Evolutionary conservation across 2,113 vertebrate species (phyloP).

Genomic region (Serilophus lunatus): DNA sequence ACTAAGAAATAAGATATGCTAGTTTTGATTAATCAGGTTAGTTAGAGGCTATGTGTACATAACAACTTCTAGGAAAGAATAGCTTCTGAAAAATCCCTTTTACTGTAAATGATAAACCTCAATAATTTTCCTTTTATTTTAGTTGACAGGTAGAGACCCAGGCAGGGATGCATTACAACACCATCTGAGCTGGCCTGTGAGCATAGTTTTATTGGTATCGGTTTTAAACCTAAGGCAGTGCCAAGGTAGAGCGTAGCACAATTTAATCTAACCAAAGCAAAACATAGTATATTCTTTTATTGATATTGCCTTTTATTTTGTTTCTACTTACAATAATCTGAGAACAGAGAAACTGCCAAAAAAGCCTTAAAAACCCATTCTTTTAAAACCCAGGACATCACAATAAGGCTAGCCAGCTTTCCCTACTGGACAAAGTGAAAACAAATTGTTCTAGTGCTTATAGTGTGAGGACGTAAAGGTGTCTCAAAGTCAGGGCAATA

Average conservation of each 20-base stretch:
- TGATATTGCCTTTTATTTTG: conserved; percentile 2
- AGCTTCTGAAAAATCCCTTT: neutral
- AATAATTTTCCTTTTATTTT: neutral
- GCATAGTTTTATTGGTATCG: neutral
- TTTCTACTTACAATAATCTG: conserved; percentile 12
- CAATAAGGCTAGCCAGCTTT: conserved; percentile 52
- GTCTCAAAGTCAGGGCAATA: conserved; percentile 67
- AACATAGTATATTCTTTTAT: neutral
- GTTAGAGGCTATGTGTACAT: neutral
- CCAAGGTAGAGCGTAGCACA: neutral
- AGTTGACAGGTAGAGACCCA: neutral
- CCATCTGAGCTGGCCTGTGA: neutral
- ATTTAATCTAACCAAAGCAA: neutral
- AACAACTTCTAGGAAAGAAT: neutral
- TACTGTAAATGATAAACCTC: neutral
- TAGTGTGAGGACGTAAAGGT: conserved; percentile 44
- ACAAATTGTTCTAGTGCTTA: conserved; percentile 58
- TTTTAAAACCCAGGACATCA: conserved; percentile 41
- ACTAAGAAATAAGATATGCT: neutral
- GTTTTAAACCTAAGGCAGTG: neutral
- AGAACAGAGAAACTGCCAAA: conserved; percentile 58
- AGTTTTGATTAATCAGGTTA: conserved; percentile 5
- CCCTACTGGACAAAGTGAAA: conserved; percentile 57
- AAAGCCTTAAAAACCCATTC: neutral
- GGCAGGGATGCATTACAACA: neutral